Evolutionary conservation across 2,797 vertebrate species (phyloP).

Genomic region (Hylomyscus alleni): DNA sequence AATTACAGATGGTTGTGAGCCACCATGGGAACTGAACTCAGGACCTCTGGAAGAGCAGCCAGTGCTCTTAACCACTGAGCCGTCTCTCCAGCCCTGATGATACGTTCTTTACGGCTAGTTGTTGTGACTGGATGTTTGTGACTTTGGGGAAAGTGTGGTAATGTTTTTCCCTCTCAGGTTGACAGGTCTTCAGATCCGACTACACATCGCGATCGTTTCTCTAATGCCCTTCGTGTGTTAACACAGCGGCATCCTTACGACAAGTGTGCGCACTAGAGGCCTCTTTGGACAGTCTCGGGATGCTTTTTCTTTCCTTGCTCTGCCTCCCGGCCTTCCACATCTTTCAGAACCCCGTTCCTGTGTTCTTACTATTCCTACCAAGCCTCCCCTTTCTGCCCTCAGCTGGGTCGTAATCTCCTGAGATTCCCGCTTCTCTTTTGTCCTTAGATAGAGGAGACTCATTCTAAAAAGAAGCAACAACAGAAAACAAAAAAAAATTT

Average conservation of each 20-base stretch:
- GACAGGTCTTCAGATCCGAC: background rate
- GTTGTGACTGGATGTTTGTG: background rate
- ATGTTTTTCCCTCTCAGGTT: slow-evolving; percentile 18
- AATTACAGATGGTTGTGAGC: background rate
- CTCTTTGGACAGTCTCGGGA: background rate
- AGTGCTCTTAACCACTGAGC: background rate
- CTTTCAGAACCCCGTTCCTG: background rate
- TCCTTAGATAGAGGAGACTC: background rate
- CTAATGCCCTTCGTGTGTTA: background rate
- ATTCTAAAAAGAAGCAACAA: background rate
- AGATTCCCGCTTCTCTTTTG: background rate
- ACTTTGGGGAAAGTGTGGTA: background rate
- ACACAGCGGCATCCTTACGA: background rate
- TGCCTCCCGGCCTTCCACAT: background rate
- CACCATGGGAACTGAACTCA: background rate
- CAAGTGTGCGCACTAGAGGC: background rate
- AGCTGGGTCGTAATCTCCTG: background rate
- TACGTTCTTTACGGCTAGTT: background rate
- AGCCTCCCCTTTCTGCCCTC: background rate
- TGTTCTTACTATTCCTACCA: background rate
- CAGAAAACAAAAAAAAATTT: background rate
- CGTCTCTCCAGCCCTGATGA: background rate
- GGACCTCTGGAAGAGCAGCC: background rate
- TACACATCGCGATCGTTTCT: background rate
- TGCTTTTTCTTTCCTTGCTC: background rate